Evolutionary conservation across 2,113 vertebrate species (phyloP).

Genomic region (Suricata suricatta): DNA sequence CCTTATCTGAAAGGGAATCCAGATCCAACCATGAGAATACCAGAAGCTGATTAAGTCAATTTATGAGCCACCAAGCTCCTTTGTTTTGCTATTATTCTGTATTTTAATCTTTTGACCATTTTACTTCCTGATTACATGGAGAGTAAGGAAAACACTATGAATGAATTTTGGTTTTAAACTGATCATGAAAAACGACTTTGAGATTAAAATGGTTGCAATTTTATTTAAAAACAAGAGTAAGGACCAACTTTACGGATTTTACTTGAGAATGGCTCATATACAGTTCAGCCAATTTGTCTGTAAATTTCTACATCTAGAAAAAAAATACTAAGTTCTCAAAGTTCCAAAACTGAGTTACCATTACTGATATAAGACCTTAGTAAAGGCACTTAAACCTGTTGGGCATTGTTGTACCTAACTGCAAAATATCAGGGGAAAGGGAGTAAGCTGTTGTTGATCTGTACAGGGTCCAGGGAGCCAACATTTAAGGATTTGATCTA

Average conservation of each 20-base stretch:
- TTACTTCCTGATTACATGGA: background rate
- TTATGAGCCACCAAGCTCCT: background rate
- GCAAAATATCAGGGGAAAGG: background rate
- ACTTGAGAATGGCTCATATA: background rate
- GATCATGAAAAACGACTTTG: background rate
- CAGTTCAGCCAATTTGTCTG: background rate
- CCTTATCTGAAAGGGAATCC: background rate
- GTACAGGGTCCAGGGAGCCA: background rate
- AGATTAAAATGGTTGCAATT: background rate
- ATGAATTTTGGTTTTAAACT: background rate
- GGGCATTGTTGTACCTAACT: background rate
- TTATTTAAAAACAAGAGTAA: slow-evolving; percentile 14
- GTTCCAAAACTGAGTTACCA: background rate
- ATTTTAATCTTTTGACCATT: background rate
- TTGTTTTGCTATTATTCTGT: background rate
- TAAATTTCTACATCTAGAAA: slow-evolving; percentile 5
- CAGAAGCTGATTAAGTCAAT: background rate
- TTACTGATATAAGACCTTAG: background rate
- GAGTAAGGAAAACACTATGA: background rate
- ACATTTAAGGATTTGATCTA: background rate
- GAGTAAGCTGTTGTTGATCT: background rate
- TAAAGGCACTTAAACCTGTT: background rate
- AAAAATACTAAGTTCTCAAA: background rate
- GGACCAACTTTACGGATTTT: background rate
- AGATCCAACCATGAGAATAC: background rate